Base-by-base conservation (phyloP, 2,888 invertebrate genomes). In the Antitype chi region DNA sequence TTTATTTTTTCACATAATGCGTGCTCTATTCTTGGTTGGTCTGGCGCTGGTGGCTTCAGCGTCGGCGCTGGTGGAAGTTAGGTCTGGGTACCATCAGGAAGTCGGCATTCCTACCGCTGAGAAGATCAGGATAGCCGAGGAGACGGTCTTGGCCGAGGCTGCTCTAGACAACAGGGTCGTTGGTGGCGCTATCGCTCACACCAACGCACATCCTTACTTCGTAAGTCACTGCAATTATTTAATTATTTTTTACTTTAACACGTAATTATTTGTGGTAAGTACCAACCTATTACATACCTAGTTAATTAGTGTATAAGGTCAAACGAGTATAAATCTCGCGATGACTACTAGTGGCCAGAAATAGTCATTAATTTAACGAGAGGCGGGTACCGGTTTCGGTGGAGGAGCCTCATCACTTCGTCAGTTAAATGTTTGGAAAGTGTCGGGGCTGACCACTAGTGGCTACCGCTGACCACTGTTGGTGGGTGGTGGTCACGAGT, bases 91-190 rank as follows among this genome's bases (percentile, higher is more conserved):
- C 84, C 94, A 95, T 70, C 82, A 88, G 62, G 78, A 85, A 8
- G 84, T 94, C 5, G 95, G 95, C 11, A 94, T 95, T 67, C 94
- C 94, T n/a, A 76, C 87, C 25, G 95, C 94, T 1, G 85, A 85
- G 60, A 90, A 89, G 86, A 93, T 95, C 73, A 94, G 91, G 87
- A 89, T 87, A 1, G 75, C 82, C 6, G 93, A 94, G 81, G 90
- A 93, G n/a, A 71, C 59, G 43, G 2, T 28, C 15, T 52, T 78
- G 6, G 28, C 75, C 3, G 32, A 63, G 0, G n/a, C 23, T 15
- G n/a, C 8, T 25, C 11, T 8, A 9, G 49, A 78, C 0, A 72
- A 74, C 6, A 91, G 91, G 80, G 91, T 95, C 28, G 93, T 94
- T 1, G 95, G 95, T 9, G 94, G 95, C 0, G 90, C 68, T 0